Evolutionary conservation across 1,140 invertebrate species (phyloP).

Genomic region (Vanessa atalanta): DNA sequence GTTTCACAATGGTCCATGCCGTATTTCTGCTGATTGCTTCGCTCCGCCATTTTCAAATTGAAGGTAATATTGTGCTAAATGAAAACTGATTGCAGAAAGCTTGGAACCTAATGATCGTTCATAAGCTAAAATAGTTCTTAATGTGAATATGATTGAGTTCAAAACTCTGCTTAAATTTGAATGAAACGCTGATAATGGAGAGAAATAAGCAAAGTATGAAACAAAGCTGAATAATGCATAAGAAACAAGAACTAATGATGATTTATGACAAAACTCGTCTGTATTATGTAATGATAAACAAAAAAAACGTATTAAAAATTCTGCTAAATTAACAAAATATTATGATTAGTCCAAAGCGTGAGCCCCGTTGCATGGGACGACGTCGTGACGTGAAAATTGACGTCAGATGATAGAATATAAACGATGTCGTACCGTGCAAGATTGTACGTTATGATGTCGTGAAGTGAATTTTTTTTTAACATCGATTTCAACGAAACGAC

Average conservation of each 20-base stretch:
- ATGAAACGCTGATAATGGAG: slow-evolving; percentile 31
- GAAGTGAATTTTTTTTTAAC: too few species aligned
- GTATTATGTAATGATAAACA: background rate
- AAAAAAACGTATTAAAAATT: background rate
- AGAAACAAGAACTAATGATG: slow-evolving; percentile 51
- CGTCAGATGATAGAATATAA: too few species aligned
- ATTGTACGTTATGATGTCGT: too few species aligned
- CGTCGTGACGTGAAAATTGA: too few species aligned
- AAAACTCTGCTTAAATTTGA: slow-evolving; percentile 19
- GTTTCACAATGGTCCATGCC: slow-evolving; percentile 33
- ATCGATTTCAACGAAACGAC: too few species aligned
- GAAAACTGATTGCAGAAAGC: slow-evolving; percentile 37
- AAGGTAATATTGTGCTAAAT: slow-evolving; percentile 41
- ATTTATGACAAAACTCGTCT: slow-evolving; percentile 42
- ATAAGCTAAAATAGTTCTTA: slow-evolving; percentile 20
- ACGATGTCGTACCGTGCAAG: too few species aligned
- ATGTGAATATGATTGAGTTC: slow-evolving; percentile 18
- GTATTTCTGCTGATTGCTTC: slow-evolving; percentile 37
- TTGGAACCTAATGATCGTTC: slow-evolving; percentile 17
- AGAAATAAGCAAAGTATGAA: slow-evolving; percentile 47
- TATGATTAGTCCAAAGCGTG: too few species aligned
- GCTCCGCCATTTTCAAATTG: slow-evolving; percentile 37
- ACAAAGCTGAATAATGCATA: slow-evolving; percentile 40
- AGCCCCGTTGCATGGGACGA: too few species aligned
- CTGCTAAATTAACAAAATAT: too few species aligned